These are phyloP conservation scores for Chrysolina americana DNA, from an alignment of 2,888 invertebrate species.

Conservation along the genomic window DNA sequence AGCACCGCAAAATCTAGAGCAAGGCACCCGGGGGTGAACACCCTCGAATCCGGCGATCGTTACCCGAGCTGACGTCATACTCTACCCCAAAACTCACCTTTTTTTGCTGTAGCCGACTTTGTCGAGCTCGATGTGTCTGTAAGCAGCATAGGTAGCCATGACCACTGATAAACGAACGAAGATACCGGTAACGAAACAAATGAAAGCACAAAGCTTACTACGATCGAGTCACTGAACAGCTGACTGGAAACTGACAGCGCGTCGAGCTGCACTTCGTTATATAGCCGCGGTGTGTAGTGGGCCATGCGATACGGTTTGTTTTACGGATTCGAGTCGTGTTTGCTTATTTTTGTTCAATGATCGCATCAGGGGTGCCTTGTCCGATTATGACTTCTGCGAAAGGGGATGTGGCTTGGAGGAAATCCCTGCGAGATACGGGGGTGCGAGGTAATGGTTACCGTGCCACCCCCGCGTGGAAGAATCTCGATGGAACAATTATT, in stretches of 20 bases:
- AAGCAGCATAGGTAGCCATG: constrained; percentile 94
- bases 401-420: constrained; percentile 12
- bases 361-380: constrained; percentile 29
- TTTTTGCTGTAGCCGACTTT: constrained; percentile 95
- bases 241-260: constrained; percentile 63
- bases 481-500: background rate
- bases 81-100: constrained; percentile 75
- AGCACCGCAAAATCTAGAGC: constrained; percentile 25
- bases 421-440: background rate
- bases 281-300: constrained; percentile 60
- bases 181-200: constrained; percentile 40
- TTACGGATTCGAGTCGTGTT: constrained; percentile 42
- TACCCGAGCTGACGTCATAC: constrained; percentile 4
- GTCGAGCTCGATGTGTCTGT: constrained; percentile 94
- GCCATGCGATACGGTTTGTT: constrained; percentile 49
- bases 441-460: background rate
- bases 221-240: constrained; percentile 59
- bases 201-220: constrained; percentile 48
- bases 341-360: constrained; percentile 33
- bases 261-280: constrained; percentile 60
- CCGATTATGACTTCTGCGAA: constrained; percentile 19
- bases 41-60: constrained; percentile 21
- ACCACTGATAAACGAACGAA: constrained; percentile 53
- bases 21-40: constrained; percentile 2
- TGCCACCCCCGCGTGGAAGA: background rate